Conservation (phyloP, 2,113 vertebrate genomes). For the Sapajus apella region DNA sequence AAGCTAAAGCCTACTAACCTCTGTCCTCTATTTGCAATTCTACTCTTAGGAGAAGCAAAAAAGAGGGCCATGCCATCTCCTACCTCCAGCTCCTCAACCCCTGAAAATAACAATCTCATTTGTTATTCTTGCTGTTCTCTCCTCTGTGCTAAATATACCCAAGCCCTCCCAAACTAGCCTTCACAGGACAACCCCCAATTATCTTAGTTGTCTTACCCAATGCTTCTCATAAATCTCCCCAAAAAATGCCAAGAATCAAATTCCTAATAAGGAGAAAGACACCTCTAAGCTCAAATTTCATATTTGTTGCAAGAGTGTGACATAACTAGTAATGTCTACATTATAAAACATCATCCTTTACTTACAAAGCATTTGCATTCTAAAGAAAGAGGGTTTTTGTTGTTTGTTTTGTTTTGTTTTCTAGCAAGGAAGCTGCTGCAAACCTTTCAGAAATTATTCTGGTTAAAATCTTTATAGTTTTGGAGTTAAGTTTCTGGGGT, state of each 20-base stretch:
- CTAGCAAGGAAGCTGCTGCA: neutral
- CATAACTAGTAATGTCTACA: fast-evolving
- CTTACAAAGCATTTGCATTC: neutral
- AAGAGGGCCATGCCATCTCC: neutral
- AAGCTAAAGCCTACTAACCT: neutral
- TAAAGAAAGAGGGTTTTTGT: neutral
- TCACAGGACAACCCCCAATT: neutral
- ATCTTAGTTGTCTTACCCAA: neutral
- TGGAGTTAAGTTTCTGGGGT: neutral
- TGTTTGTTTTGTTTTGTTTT: neutral
- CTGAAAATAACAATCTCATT: neutral
- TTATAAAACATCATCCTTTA: neutral
- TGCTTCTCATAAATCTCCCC: neutral
- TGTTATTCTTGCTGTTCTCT: neutral
- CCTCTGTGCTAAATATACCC: neutral
- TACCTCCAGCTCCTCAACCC: neutral
- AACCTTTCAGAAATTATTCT: neutral
- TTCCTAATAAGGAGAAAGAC: neutral
- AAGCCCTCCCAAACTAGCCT: neutral
- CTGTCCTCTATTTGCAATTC: neutral
- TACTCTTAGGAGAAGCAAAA: neutral
- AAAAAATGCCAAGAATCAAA: neutral
- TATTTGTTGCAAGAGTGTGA: neutral
- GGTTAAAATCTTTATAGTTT: neutral
- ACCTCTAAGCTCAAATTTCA: neutral